Evolutionary conservation across 2,888 invertebrate species (phyloP).

Genomic region (Notodonta dromedarius): DNA sequence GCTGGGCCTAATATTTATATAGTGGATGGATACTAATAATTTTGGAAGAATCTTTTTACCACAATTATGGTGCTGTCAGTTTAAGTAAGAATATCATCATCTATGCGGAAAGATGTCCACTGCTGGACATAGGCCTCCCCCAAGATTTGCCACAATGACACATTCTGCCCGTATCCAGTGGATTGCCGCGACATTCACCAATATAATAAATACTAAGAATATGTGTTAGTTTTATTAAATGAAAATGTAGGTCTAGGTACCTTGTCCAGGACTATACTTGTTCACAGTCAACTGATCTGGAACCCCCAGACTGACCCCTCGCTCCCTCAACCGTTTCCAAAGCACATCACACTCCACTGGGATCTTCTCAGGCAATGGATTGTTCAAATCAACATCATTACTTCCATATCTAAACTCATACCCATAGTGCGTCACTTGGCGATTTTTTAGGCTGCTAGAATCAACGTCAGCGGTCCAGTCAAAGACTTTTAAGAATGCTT

Average conservation of each 20-base stretch:
- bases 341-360: slow-evolving; percentile 88
- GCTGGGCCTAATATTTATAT: too few species aligned
- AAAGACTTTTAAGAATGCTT: slow-evolving; percentile 83
- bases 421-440: slow-evolving; percentile 95
- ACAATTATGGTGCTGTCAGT: too few species aligned
- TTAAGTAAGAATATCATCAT: too few species aligned
- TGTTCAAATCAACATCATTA: slow-evolving; percentile 91
- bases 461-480: slow-evolving; percentile 72
- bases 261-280: slow-evolving; percentile 93
- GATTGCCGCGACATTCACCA: too few species aligned
- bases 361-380: slow-evolving; percentile 87
- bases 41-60: too few species aligned
- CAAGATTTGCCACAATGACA: too few species aligned
- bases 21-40: too few species aligned
- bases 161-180: too few species aligned
- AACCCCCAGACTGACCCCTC: slow-evolving; percentile 59
- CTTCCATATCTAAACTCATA: slow-evolving; percentile 95
- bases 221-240: too few species aligned
- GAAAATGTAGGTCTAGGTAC: slow-evolving; percentile 57
- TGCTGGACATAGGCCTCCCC: too few species aligned
- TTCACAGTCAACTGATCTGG: slow-evolving; percentile 96
- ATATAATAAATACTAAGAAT: too few species aligned
- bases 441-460: slow-evolving; percentile 86
- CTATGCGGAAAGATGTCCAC: too few species aligned
- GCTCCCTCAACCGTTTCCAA: slow-evolving; percentile 82